Conservation (phyloP, 2,888 invertebrate species). For the Plebejus melissa region DNA sequence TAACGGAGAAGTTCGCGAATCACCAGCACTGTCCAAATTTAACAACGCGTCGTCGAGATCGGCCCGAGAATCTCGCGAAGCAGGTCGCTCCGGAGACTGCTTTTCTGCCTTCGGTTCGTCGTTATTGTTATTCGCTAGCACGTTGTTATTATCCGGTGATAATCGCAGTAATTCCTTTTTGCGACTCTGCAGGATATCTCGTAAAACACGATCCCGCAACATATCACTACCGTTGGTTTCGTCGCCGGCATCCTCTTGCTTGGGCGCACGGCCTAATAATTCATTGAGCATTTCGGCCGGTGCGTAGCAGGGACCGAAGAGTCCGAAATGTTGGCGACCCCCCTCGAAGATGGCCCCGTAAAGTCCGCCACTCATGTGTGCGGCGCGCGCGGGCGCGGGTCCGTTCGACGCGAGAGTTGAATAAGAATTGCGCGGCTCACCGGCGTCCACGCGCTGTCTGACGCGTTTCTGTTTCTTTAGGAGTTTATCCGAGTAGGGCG, state of each 20-base stretch:
- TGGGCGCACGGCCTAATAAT: slow-evolving; percentile 89
- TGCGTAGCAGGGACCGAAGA: slow-evolving; percentile 91
- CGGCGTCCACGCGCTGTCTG: slow-evolving; percentile 97
- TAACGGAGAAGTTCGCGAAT: slow-evolving; percentile 73
- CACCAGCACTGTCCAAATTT: slow-evolving; percentile 77
- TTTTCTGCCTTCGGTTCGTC: slow-evolving; percentile 76
- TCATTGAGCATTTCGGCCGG: slow-evolving; percentile 96
- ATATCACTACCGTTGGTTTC: slow-evolving; percentile 73
- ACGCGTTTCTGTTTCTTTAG: slow-evolving; percentile 95
- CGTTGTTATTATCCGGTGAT: slow-evolving; percentile 78
- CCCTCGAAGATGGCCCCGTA: slow-evolving; percentile 93
- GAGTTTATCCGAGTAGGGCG: slow-evolving; percentile 95
- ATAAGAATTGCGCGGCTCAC: slow-evolving; percentile 96
- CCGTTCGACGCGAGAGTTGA: slow-evolving; percentile 80
- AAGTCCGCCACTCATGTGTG: slow-evolving; percentile 90
- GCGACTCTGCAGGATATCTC: slow-evolving; percentile 93
- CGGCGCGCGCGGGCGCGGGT: slow-evolving; percentile 81
- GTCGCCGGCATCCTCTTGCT: slow-evolving; percentile 81
- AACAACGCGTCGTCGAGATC: slow-evolving; percentile 81
- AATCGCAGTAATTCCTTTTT: slow-evolving; percentile 89
- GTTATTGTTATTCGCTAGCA: slow-evolving; percentile 76
- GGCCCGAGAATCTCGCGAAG: slow-evolving; percentile 81
- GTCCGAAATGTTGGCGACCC: slow-evolving; percentile 88
- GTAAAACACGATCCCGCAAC: slow-evolving; percentile 89
- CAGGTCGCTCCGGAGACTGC: slow-evolving; percentile 80